Evolutionary conservation across 1,140 invertebrate species (phyloP).

Genomic region (Bombus confusus): DNA sequence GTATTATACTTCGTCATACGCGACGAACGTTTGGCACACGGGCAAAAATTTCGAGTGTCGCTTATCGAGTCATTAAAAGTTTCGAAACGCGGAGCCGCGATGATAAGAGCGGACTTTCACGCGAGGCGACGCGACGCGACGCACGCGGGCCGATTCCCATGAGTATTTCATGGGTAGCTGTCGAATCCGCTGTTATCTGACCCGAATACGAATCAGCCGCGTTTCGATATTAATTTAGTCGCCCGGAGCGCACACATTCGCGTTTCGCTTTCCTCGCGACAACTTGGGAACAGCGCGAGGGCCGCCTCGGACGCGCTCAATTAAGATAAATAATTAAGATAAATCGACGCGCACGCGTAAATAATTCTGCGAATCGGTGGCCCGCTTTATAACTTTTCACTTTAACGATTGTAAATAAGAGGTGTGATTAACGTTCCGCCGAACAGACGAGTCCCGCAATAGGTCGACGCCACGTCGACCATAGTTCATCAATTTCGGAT

Average conservation of each 20-base stretch:
- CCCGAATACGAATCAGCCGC: slow-evolving; percentile 3
- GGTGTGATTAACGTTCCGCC: slow-evolving; percentile 27
- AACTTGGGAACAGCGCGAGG: neutral
- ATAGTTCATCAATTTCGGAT: slow-evolving; percentile 29
- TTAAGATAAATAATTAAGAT: slow-evolving; percentile 50
- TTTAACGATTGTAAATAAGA: too few species aligned
- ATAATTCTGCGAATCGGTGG: slow-evolving; percentile 12
- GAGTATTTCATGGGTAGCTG: neutral
- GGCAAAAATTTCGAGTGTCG: neutral
- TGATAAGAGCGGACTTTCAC: neutral
- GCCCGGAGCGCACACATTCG: too few species aligned
- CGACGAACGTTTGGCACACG: too few species aligned
- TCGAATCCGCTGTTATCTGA: slow-evolving; percentile 17
- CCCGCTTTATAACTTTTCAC: neutral
- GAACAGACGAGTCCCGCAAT: neutral
- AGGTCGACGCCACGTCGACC: neutral
- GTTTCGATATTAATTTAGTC: slow-evolving; percentile 20
- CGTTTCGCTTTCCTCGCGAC: neutral
- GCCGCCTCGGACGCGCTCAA: neutral
- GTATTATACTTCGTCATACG: too few species aligned
- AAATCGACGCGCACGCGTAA: neutral
- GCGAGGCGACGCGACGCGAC: neutral
- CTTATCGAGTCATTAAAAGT: slow-evolving; percentile 11
- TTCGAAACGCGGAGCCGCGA: neutral
- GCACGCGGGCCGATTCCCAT: neutral